Percentiles rank a stretch among this genome's conserved stretches.
Evolutionary conservation across 2,888 invertebrate genomes (phyloP).

Genomic region (Sycophila texana): DNA sequence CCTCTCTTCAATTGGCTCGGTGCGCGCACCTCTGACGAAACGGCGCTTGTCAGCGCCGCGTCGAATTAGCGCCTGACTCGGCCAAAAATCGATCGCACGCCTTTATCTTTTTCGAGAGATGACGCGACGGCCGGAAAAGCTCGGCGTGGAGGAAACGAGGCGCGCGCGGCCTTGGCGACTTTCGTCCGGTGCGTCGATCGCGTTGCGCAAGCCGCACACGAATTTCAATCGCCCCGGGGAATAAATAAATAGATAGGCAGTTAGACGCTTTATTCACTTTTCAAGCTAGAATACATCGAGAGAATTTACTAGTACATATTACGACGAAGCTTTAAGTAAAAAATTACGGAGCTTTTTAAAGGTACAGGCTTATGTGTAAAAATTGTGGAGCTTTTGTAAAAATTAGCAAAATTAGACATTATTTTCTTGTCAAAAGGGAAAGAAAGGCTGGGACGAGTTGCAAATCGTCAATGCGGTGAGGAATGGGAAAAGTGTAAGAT

Average conservation of each 20-base stretch:
- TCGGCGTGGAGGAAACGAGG: neutral
- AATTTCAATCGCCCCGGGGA: neutral
- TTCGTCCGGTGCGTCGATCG: neutral
- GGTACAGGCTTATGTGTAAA: no score
- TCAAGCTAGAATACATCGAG: neutral
- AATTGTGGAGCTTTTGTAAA: no score
- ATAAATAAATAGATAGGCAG: neutral
- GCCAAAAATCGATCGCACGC: neutral
- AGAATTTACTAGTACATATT: neutral
- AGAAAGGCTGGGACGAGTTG: no score
- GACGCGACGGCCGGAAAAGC: slow-evolving; percentile 9
- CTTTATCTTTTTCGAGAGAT: slow-evolving; percentile 9
- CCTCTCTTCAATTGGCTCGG: neutral
- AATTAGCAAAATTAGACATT: no score
- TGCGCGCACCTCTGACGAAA: neutral
- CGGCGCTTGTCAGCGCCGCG: neutral
- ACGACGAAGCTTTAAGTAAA: no score
- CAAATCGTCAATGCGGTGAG: no score
- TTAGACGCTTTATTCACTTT: neutral
- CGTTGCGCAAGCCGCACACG: neutral
- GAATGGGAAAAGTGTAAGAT: no score
- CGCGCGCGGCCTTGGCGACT: neutral
- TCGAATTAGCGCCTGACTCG: neutral
- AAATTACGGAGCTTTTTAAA: no score
- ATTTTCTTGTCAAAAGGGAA: no score